Base-by-base conservation (phyloP, 2,797 vertebrate species). In the Lagorchestes hirsutus region DNA sequence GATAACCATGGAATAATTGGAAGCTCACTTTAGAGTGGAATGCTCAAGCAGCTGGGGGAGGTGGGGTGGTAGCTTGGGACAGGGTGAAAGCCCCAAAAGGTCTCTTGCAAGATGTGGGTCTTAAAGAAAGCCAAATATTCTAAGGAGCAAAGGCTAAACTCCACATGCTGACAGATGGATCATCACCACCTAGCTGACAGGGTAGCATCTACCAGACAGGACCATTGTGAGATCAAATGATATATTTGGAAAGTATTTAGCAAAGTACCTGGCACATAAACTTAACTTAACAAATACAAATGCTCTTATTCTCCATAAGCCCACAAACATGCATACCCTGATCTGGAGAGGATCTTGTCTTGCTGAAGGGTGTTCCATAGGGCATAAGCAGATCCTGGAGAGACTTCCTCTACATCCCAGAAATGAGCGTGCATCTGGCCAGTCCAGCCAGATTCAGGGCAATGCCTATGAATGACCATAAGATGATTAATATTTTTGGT, bases 151-250 rank as follows among this genome's bases (percentile, higher is more conserved):
- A n/a, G 6, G n/a, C 24, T 82, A 82, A 74, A 46, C 67, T 46
- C 67, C 24, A 40, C 18, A 82, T 74, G n/a, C n/a, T 82, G 67
- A 82, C 16, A 46, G 28, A 46, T 40, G n/a, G 34, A 46, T 40
- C 2, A 0, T 82, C 0, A 24, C 0, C 6, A n/a, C 59, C 14
- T 34, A 67, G 0, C 13, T 67, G 13, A 34, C 18, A 24, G 67
- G 67, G 18, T 24, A 82, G n/a, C n/a, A 46, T 22, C 67, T 82
- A 82, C 22, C 67, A 82, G 24, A 46, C 8, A 82, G n/a, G 18
- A 82, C 40, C n/a, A 82, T 24, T 46, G 22, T 46, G 67, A 82
- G 40, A 40, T 40, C 67, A 67, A 13, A 74, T 74, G 62, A 40
- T n/a, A 40, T 40, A 74, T 74, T 74, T 74, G 8, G 34, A 74